Evolutionary conservation across 2,888 invertebrate genomes (phyloP).

Genomic region (Drosophila parthenogenetica): DNA sequence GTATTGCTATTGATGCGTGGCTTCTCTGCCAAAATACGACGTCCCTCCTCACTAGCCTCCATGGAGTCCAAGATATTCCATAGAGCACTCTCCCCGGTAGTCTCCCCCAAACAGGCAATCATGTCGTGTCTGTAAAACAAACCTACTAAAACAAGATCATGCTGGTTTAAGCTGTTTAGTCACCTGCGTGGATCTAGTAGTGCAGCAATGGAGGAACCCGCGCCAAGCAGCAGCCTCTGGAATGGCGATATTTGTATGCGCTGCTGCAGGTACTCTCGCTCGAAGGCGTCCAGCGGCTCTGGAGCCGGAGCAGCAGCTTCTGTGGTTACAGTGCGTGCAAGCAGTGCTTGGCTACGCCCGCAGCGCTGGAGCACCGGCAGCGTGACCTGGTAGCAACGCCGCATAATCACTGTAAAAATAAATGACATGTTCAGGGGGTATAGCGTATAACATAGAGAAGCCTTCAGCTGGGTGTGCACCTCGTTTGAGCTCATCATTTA

Average conservation of each 20-base stretch:
- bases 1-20: conserved; percentile 95
- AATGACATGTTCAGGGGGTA: conserved; percentile 32
- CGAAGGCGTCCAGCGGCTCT: conserved; percentile 85
- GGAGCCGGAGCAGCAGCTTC: conserved; percentile 37
- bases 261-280: conserved; percentile 87
- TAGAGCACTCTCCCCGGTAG: conserved; percentile 91
- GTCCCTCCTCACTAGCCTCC: conserved; percentile 91
- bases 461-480: conserved; percentile 17
- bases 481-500: conserved; percentile 61
- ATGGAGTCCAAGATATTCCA: conserved; percentile 90
- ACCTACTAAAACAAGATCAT: too few species aligned
- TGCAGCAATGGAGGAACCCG: conserved; percentile 95
- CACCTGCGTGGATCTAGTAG: conserved; percentile 91
- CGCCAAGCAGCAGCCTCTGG: conserved; percentile 91
- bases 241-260: conserved; percentile 89
- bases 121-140: conserved; percentile 89
- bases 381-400: conserved; percentile 43
- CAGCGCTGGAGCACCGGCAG: conserved; percentile 39
- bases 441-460: neutral
- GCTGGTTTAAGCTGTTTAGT: neutral
- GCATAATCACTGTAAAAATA: conserved; percentile 62
- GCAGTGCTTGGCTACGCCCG: neutral
- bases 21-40: conserved; percentile 89
- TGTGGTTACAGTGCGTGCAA: conserved; percentile 23
- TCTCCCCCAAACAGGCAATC: conserved; percentile 97